Base-by-base conservation (phyloP, 2,888 invertebrate species). In the Seira sanloemensis region DNA sequence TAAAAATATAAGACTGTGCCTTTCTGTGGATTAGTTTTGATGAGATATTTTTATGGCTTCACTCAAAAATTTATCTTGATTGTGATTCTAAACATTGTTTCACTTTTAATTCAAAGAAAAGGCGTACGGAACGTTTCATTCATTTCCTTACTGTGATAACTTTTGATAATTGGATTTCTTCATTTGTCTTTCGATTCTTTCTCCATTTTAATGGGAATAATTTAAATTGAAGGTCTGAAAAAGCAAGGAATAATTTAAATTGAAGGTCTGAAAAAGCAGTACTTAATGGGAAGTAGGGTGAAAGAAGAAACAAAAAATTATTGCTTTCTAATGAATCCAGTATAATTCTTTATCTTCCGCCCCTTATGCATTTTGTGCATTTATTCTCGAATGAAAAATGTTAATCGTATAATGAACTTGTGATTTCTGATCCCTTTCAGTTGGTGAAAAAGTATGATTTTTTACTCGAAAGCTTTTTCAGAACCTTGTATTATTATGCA, bases 71-170 rank as follows among this genome's bases (percentile, higher is more conserved):
- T 12, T 37, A 37, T 26, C 27, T 69, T 50, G 16, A 19, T 18
- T 21, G 21, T n/a, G 19, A 62, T 16, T 62, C n/a, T n/a, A 66
- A 1, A 50, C 50, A 26, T 68, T 66, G 66, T 76, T 76, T 67
- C 50, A 76, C n/a, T 23, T 65, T 71, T 24, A 73, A 37, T 37
- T 73, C 73, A 73, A 58, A 67, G 54, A 73, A 67, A 66, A 50
- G 54, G n/a, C n/a, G n/a, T n/a, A n/a, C n/a, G n/a, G n/a, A n/a
- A 74, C 12, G 54, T 68, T 68, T 67, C 68, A 74, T 19, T 80
- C 80, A 80, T 80, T 80, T 80, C 74, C 74, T 80, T 68, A 67
- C 80, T 74, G 73, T 80, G 80, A 80, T 80, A 80, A 80, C 68
- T 67, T n/a, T 68, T 62, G 9, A 67, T 80, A 80, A 80, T 80